Percentiles rank a stretch among this genome's conserved stretches.
Conservation (phyloP, 2,113 vertebrate species). For the Larimichthys crocea region DNA sequence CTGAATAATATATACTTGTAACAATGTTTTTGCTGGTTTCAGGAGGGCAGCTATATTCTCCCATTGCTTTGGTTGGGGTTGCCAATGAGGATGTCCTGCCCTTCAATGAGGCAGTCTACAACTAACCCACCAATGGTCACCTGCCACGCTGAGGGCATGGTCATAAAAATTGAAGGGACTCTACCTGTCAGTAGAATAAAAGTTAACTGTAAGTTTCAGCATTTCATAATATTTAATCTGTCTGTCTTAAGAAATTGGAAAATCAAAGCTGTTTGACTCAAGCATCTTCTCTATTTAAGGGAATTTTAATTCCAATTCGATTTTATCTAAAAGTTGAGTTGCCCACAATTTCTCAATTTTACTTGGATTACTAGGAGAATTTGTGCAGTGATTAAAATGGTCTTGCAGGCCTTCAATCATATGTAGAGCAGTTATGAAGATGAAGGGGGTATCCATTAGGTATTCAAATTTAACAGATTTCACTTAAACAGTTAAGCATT, state of each 20-base stretch:
- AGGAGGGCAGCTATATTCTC: slow-evolving; percentile 75
- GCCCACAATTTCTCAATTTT: neutral
- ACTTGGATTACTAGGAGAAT: too few species aligned
- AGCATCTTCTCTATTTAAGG: too few species aligned
- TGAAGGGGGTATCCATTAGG: neutral
- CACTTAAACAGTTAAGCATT: too few species aligned
- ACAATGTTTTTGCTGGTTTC: neutral
- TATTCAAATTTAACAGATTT: too few species aligned
- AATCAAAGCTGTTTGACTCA: neutral
- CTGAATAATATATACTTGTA: neutral
- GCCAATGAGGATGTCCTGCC: slow-evolving; percentile 79
- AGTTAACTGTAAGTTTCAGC: slow-evolving; percentile 73
- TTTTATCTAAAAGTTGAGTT: too few species aligned
- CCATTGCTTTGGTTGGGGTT: slow-evolving; percentile 74
- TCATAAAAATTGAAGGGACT: slow-evolving; percentile 63
- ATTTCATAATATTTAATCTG: neutral
- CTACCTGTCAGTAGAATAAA: slow-evolving; percentile 52
- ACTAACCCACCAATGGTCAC: slow-evolving; percentile 69
- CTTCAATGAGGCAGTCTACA: slow-evolving; percentile 35
- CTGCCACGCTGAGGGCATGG: slow-evolving; percentile 78
- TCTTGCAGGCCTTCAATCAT: too few species aligned
- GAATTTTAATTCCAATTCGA: too few species aligned
- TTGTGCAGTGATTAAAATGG: too few species aligned
- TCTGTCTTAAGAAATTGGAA: neutral
- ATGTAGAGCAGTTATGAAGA: too few species aligned